phyloP scores from a whole-genome alignment of 2,888 invertebrate species.

The Zaprionus lineosus region DNA sequence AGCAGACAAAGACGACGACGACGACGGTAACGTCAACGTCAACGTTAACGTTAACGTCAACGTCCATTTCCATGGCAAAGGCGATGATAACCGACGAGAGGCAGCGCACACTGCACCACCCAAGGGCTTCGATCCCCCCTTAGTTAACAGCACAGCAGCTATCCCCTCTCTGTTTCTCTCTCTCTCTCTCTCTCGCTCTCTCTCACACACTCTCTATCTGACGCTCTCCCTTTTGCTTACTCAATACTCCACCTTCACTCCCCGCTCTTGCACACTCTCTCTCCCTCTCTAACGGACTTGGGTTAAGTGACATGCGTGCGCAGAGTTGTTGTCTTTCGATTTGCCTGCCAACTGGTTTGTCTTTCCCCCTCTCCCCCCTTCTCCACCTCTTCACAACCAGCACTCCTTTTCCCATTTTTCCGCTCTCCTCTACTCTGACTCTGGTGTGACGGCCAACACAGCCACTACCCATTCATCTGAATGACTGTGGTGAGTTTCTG shows the following conservation, averaged over 20 bases:
- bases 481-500: constrained; percentile 51
- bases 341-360: constrained; percentile 58
- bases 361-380: not conserved
- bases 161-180: too few species aligned
- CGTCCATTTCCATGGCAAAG: too few species aligned
- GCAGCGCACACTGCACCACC: constrained; percentile 13
- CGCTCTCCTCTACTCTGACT: not conserved
- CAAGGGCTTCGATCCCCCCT: not conserved
- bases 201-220: not conserved
- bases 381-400: not conserved
- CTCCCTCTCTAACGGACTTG: too few species aligned
- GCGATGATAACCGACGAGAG: constrained; percentile 13
- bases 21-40: constrained; percentile 25
- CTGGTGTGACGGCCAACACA: not conserved
- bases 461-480: too few species aligned
- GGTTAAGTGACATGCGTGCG: constrained; percentile 59
- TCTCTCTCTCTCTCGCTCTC: not conserved
- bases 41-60: too few species aligned
- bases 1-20: constrained; percentile 54
- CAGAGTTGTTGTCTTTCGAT: constrained; percentile 58
- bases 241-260: not conserved
- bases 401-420: too few species aligned
- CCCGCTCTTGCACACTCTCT: constrained; percentile 3
- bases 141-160: too few species aligned
- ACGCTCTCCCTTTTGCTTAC: not conserved